Base-by-base conservation (phyloP, 2,113 vertebrate species). In the Acanthisitta chloris region DNA sequence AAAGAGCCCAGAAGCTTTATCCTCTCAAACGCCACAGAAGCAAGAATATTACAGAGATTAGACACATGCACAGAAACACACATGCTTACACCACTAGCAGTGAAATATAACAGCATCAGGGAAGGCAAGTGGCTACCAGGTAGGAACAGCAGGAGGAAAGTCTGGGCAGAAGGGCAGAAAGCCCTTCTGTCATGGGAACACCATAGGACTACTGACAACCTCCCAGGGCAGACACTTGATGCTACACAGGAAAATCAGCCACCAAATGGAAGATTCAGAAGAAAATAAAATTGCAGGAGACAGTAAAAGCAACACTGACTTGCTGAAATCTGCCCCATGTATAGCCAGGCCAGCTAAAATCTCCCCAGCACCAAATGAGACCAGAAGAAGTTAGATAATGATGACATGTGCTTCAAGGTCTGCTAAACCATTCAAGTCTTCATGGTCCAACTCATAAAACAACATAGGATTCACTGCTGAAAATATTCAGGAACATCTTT, bases 51-150 rank as follows among this genome's bases (percentile, higher is more conserved):
- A 51, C 26, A 43, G 10, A 28, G n/a, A 48, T 31, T 29, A 52
- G 17, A 40, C 17, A 46, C 9, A 43, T 0, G 1, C 25, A 64
- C 55, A 55, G 33, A 59, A 51, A n/a, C 15, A 46, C 25, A 34
- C 14, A 31, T 4, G 34, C 40, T 70, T 26, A 38, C 14, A 25
- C 31, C 26, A 45, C 9, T 48, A 28, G 3, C 0, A 0, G 16
- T 42, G 38, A 79, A 74, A 54, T 38, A 19, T 7, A 86, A 62
- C 20, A 28, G 6, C 17, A 67, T 14, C 17, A 54, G 34, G 28
- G 43, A 88, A 69, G 65, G 21, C 15, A 58, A 70, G 18, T 5
- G 17, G 24, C 58, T 58, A 9, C 28, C 14, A 28, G 42, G 33
- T 25, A 54, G 28, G 3, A 15, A 78, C 1, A 4, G n/a, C 31